phyloP scores from a whole-genome alignment of 1,140 invertebrate genomes.

The Camponotus floridanus region DNA sequence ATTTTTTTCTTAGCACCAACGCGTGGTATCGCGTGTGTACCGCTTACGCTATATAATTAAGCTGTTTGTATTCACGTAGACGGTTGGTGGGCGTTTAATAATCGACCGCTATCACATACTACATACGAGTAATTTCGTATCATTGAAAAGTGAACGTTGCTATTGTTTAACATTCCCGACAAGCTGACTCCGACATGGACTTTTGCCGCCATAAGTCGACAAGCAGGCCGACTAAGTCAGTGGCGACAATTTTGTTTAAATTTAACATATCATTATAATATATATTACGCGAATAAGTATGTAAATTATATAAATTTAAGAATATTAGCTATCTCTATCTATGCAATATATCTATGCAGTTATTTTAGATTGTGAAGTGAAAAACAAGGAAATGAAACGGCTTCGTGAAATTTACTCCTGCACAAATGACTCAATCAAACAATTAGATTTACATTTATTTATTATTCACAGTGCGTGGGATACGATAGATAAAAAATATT shows the following conservation, averaged over 20 bases:
- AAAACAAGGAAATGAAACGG: neutral
- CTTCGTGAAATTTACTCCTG: neutral
- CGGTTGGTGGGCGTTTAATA: slow-evolving; percentile 55
- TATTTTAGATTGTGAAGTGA: neutral
- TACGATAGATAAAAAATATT: neutral
- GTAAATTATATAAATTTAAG: slow-evolving; percentile 21
- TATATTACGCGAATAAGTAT: slow-evolving; percentile 12
- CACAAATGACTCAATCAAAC: neutral
- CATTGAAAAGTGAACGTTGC: slow-evolving; percentile 62
- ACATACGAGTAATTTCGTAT: slow-evolving; percentile 46
- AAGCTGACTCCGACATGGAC: neutral
- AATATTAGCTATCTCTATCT: neutral
- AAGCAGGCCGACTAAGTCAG: neutral
- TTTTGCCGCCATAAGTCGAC: slow-evolving; percentile 35
- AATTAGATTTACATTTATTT: neutral
- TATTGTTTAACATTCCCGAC: slow-evolving; percentile 43
- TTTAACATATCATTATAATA: slow-evolving; percentile 42
- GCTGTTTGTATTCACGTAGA: slow-evolving; percentile 60
- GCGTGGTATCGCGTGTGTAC: slow-evolving; percentile 36
- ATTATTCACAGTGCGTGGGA: neutral
- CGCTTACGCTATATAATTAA: slow-evolving; percentile 54
- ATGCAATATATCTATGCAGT: no score
- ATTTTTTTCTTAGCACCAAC: slow-evolving; percentile 38
- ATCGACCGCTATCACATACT: slow-evolving; percentile 49
- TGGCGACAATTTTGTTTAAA: slow-evolving; percentile 41